Base-by-base conservation (phyloP, 2,797 vertebrate genomes). In the Pitangus sulphuratus region DNA sequence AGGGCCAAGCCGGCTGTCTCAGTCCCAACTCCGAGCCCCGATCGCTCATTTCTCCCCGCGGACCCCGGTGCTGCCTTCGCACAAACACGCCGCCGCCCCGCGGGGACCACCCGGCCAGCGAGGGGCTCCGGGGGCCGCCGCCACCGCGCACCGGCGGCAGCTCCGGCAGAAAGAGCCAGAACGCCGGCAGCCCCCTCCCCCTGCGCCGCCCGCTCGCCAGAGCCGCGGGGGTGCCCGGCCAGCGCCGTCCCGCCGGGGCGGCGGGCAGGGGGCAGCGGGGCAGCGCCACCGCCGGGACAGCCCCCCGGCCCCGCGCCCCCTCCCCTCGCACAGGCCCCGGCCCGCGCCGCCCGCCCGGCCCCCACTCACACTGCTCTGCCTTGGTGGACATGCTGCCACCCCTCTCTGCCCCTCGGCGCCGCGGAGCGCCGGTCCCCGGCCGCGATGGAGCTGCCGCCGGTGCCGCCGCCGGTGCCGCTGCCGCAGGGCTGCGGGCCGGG, bases 281-380 rank as follows among this genome's bases (percentile, higher is more conserved):
- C 39, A 53, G 21, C n/a, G 24, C 48, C 80, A 18, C 6, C 31
- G 56, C 18, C 20, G 39, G 54, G 18, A 44, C 47, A 37, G 47
- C 19, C 26, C 26, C 30, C 22, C n/a, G 71, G 44, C 64, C 77
- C 95, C 76, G 66, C 83, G 60, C 97, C 92, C 96, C 86, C 58
- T 28, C 56, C 90, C 97, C 96, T 85, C 95, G 87, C 94, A 96
- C 94, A 91, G 57, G 35, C 60, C 87, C 69, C 70, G 28, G 28
- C 57, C 68, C 77, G 51, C 39, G 51, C 39, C 40, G 81, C 83
- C 48, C 51, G 79, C 83, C 61, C 76, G 44, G 72, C 93, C 90
- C 95, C 96, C 98, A 99, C 99, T 99, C 98, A 99, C 99, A 99
- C 97, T 99, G 99, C 97, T 99, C 99, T 97, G 99, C 99, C 98